Evolutionary conservation across 2,888 invertebrate species (phyloP), one percentile per base, ranked within the genome.

Genomic region (Aphrophora alni): DNA sequence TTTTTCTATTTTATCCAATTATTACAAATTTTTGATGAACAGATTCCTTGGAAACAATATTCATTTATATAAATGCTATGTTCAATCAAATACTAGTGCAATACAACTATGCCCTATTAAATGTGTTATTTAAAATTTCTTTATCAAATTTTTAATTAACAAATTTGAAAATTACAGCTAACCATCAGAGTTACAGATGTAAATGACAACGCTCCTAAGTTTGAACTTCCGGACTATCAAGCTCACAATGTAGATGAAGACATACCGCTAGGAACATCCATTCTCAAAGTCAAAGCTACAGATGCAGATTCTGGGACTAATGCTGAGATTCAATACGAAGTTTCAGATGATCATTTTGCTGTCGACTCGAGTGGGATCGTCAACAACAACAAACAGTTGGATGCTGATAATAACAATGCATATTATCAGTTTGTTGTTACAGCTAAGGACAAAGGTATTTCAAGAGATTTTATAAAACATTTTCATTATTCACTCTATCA

Each of bases 181-280:
- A 97, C 97, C 2, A 97, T 98, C 84, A 93, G 96, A 83, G 97
- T 99, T 71, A 96, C 96, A 7, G 99, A 99, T 88, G 96, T 98
- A 70, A 99, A 99, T 88, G 99, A 99, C 89, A 98, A 99, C 89
- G 96, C 97, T 10, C 98, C 98, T 0, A 96, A 97, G 88, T 98
- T 97, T 87, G 98, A 98, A 89, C 89, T 98, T 84, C 98, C 98
- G 0, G 97, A 98, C 88, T 98, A 98, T 89, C 98, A 98, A 88
- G 97, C 97, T 0, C 97, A 97, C 89, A 98, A 98, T 87, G 95
- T 98, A 0, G 97, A 97, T 86, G 98, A 98, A 89, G 98, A 98
- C 87, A 95, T 97, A 84, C 94, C 96, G 0, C 90, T 97, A 51
- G 98, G 98, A 82, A 96, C 97, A 38, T 96, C 95, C 83, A 98